Conservation (phyloP, 2,888 invertebrate species). For the Bombylius discolor region DNA sequence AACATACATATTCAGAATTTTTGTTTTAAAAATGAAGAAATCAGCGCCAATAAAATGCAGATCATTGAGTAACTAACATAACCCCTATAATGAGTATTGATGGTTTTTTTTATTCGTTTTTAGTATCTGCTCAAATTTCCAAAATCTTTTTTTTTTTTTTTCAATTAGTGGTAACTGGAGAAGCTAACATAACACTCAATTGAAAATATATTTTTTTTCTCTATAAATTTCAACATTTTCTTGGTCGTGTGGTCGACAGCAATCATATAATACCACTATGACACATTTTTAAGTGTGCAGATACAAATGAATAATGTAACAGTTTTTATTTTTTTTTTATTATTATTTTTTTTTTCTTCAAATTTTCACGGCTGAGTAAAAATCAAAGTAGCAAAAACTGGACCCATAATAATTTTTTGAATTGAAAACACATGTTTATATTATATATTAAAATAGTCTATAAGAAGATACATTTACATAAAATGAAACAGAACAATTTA, state of each 20-base stretch:
- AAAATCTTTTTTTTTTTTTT: background rate
- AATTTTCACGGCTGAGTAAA: background rate
- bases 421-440: background rate
- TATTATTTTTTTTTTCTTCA: too few species aligned
- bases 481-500: too few species aligned
- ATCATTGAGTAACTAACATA: background rate
- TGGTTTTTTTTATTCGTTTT: background rate
- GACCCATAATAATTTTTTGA: background rate
- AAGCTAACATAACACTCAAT: background rate
- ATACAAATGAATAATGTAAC: too few species aligned
- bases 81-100: too few species aligned
- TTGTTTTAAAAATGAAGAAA: background rate
- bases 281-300: too few species aligned
- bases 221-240: background rate
- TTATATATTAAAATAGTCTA: too few species aligned
- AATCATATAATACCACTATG: too few species aligned
- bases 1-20: too few species aligned
- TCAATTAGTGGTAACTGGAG: background rate
- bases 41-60: slow-evolving; percentile 5
- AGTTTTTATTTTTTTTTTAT: too few species aligned
- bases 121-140: background rate
- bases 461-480: too few species aligned
- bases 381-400: background rate
- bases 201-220: background rate
- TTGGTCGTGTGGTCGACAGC: background rate